Conservation (phyloP, 2,797 vertebrate genomes). For the Danio aesculapii region DNA sequence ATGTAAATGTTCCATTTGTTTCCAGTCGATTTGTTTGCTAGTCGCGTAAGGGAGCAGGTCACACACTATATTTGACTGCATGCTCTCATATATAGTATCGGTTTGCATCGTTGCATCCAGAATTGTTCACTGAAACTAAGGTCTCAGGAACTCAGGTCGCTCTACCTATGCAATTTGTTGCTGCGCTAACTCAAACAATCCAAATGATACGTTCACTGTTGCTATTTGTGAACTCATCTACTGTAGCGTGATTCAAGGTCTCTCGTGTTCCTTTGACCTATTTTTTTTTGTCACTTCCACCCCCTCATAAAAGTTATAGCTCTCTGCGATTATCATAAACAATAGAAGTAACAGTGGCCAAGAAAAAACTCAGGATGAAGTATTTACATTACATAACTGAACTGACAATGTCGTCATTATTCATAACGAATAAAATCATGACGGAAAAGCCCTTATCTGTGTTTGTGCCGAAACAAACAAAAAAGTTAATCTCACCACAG, state of each 20-base stretch:
- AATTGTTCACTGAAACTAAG: constrained; percentile 1
- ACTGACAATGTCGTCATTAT: constrained; percentile 41
- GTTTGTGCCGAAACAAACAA: neutral
- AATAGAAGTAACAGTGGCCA: constrained; percentile 6
- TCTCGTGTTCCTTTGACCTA: constrained; percentile 61
- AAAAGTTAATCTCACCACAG: neutral
- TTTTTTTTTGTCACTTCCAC: constrained; percentile 61
- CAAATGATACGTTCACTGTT: constrained; percentile 3
- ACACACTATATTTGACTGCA: constrained; percentile 39
- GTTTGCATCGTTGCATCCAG: neutral
- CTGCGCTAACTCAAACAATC: neutral
- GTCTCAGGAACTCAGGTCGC: no score
- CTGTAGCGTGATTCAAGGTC: constrained; percentile 6
- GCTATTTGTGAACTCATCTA: constrained; percentile 15
- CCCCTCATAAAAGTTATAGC: constrained; percentile 25
- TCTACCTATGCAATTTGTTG: neutral
- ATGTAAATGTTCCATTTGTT: constrained; percentile 69
- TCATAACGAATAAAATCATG: constrained; percentile 7
- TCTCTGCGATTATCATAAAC: constrained; percentile 19
- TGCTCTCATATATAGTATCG: constrained; percentile 33
- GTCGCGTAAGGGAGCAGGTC: constrained; percentile 29
- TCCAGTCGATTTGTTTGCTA: constrained; percentile 61
- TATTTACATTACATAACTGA: constrained; percentile 43
- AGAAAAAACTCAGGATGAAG: constrained; percentile 35
- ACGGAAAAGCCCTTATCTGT: constrained; percentile 8